Evolutionary conservation across 2,113 vertebrate genomes (phyloP).

Genomic region (Oryzias celebensis): DNA sequence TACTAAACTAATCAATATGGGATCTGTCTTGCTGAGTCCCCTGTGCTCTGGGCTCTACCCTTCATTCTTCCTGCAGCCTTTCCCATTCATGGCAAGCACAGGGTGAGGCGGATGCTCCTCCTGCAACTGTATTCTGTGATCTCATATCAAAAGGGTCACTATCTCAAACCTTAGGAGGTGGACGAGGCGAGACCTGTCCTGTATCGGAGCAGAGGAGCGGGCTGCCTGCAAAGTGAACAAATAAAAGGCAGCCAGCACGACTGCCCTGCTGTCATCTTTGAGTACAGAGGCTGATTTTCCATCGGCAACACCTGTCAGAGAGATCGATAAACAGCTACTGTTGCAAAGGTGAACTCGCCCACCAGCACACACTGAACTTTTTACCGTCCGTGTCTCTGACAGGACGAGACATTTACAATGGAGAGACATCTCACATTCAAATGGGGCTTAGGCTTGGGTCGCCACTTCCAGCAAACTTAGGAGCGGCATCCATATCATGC

Average conservation of each 20-base stretch:
- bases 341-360: conserved; percentile 49
- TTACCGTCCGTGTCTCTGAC: conserved; percentile 23
- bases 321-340: conserved; percentile 54
- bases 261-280: conserved; percentile 41
- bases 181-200: conserved; percentile 45
- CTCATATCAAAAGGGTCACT: conserved; percentile 9
- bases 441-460: background rate
- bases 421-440: conserved; percentile 14
- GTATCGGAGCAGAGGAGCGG: conserved; percentile 27
- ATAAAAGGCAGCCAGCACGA: conserved; percentile 50
- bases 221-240: conserved; percentile 59
- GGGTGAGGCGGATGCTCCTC: background rate
- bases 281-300: conserved; percentile 59
- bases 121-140: conserved; percentile 10
- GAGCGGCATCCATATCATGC: background rate
- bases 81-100: conserved; percentile 37
- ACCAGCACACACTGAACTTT: conserved; percentile 5
- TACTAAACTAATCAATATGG: conserved; percentile 73
- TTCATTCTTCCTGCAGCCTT: conserved; percentile 41
- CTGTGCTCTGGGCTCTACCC: conserved; percentile 45
- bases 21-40: conserved; percentile 53
- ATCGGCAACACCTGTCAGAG: conserved; percentile 49
- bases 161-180: conserved; percentile 46
- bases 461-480: conserved; percentile 1
- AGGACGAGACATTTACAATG: conserved; percentile 26